Percentiles rank a stretch among this genome's conserved stretches.
phyloP scores from a whole-genome alignment of 2,888 invertebrate genomes.

The Ditylenchus weischeri region DNA sequence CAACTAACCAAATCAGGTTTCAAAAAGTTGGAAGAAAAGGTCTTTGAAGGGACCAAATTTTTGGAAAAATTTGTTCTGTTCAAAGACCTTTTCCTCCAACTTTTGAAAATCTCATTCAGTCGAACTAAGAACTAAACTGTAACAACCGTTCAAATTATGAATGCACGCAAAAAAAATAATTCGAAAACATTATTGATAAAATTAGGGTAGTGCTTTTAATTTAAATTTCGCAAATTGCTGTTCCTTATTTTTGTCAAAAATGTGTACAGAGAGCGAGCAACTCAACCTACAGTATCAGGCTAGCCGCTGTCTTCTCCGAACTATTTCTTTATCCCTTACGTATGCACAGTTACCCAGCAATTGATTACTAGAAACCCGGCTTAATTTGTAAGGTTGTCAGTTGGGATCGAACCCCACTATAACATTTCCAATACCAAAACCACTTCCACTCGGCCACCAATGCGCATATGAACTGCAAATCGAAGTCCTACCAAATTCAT shows the following conservation, averaged over 20 bases:
- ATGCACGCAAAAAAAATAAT: no score
- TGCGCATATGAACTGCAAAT: neutral
- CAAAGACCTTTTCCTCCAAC: no score
- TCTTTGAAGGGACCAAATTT: no score
- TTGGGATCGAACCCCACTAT: neutral
- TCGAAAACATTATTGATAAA: no score
- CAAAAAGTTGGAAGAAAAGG: no score
- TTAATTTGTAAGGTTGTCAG: constrained; percentile 11
- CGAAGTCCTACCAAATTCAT: constrained; percentile 13
- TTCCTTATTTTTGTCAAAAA: neutral
- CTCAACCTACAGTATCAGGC: neutral
- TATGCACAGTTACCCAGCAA: constrained; percentile 15
- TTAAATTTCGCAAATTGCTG: no score
- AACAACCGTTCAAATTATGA: no score
- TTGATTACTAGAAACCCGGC: constrained; percentile 11
- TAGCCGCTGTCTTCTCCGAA: neutral
- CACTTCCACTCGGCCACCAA: neutral
- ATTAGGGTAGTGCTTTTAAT: no score
- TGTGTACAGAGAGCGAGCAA: constrained; percentile 9
- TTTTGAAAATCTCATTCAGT: no score
- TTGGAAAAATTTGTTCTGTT: no score
- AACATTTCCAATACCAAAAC: neutral
- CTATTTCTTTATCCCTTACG: constrained; percentile 7
- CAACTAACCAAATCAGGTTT: no score
- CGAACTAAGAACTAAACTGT: no score